Evolutionary conservation across 2,888 invertebrate genomes (phyloP).

Genomic region (Lasius platythorax): DNA sequence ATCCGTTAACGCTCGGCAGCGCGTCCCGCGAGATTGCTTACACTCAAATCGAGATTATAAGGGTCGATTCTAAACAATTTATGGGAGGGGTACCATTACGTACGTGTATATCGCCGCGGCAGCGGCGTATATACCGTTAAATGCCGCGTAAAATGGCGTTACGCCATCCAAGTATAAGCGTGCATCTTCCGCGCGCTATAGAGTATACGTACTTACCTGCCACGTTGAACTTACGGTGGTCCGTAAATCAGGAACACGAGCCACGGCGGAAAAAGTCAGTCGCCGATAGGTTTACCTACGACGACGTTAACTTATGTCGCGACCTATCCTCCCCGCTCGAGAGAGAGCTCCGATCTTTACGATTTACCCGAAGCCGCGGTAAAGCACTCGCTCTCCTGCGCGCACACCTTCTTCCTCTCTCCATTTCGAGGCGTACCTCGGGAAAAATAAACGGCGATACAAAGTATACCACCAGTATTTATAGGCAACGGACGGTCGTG

Average conservation of each 20-base stretch:
- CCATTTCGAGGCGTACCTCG: background rate
- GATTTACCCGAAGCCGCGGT: constrained; percentile 78
- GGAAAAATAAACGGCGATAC: background rate
- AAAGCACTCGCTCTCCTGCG: constrained; percentile 70
- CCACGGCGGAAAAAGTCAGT: constrained; percentile 75
- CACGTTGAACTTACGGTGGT: constrained; percentile 59
- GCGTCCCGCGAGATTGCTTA: constrained; percentile 55
- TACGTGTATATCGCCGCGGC: constrained; percentile 49
- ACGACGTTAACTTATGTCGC: constrained; percentile 79
- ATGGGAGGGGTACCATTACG: constrained; percentile 67
- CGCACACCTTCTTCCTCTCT: constrained; percentile 32
- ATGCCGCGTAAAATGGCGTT: constrained; percentile 70
- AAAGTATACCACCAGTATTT: constrained; percentile 3
- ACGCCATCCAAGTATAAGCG: constrained; percentile 58
- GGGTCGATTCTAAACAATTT: constrained; percentile 78
- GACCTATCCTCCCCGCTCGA: constrained; percentile 75
- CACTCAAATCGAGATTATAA: constrained; percentile 71
- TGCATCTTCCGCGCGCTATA: constrained; percentile 72
- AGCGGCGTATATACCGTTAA: constrained; percentile 75
- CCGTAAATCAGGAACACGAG: constrained; percentile 82
- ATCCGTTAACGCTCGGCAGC: constrained; percentile 69
- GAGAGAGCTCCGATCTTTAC: constrained; percentile 77
- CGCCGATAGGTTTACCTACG: constrained; percentile 76
- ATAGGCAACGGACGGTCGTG: background rate
- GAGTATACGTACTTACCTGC: constrained; percentile 65